phyloP scores from a whole-genome alignment of 2,888 invertebrate genomes.

The Eudemis profundana region DNA sequence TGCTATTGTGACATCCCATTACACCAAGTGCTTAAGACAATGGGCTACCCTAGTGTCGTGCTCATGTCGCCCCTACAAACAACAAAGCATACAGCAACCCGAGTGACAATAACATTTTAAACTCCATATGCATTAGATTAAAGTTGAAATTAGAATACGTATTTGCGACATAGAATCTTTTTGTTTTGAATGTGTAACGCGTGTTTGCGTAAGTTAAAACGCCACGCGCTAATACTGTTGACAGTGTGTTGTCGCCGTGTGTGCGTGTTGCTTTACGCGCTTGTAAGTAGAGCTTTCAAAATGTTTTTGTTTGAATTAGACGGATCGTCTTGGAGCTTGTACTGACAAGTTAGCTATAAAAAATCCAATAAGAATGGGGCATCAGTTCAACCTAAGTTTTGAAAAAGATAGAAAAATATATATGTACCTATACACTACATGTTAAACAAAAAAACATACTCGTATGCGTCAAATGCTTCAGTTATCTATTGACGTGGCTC shows the following conservation, averaged over 20 bases:
- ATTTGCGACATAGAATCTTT: not conserved
- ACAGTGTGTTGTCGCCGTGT: slow-evolving; percentile 36
- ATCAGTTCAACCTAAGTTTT: too few species aligned
- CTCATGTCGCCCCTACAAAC: slow-evolving; percentile 26
- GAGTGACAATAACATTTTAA: not conserved
- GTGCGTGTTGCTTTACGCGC: slow-evolving; percentile 7
- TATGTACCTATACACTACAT: too few species aligned
- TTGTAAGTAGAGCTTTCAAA: slow-evolving; percentile 36
- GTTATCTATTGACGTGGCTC: too few species aligned
- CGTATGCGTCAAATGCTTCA: too few species aligned
- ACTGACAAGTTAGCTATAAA: too few species aligned
- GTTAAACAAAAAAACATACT: too few species aligned
- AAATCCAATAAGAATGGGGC: too few species aligned
- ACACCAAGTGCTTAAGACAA: slow-evolving; percentile 46
- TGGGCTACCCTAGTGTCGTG: slow-evolving; percentile 34
- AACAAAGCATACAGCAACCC: not conserved
- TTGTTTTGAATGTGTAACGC: not conserved
- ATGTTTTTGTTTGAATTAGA: slow-evolving; percentile 31
- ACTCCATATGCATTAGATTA: not conserved
- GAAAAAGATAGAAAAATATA: too few species aligned
- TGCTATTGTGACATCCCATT: slow-evolving; percentile 43
- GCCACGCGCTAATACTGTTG: slow-evolving; percentile 48
- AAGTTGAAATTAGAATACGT: not conserved
- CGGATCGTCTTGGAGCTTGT: not conserved
- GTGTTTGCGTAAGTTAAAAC: slow-evolving; percentile 43